Evolutionary conservation across 2,797 vertebrate species (phyloP).

Genomic region (Graptemys geographica): DNA sequence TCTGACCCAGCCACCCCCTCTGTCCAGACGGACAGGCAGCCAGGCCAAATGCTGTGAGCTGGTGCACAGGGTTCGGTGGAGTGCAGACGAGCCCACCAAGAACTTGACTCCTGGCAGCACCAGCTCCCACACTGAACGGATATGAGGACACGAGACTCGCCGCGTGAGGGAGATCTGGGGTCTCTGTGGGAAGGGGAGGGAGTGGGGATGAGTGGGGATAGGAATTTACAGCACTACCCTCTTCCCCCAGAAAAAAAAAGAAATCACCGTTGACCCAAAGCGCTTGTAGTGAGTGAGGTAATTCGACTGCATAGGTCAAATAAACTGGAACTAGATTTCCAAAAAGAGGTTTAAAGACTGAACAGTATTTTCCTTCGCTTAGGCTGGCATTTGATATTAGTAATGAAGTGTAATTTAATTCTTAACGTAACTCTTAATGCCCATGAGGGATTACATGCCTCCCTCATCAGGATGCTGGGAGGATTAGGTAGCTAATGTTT

Average conservation of each 20-base stretch:
- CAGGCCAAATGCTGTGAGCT: background rate
- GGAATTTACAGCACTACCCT: background rate
- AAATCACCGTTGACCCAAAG: background rate
- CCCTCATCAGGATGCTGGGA: slow-evolving; percentile 50
- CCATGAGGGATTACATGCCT: slow-evolving; percentile 65
- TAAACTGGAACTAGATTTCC: slow-evolving; percentile 25
- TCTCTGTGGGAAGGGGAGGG: background rate
- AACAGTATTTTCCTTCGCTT: slow-evolving; percentile 45
- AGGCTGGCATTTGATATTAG: slow-evolving; percentile 39
- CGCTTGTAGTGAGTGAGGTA: background rate
- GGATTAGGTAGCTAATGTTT: slow-evolving; percentile 54
- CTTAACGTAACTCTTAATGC: slow-evolving; percentile 50
- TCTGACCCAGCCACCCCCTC: background rate
- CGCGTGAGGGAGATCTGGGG: background rate
- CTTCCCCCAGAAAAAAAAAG: background rate
- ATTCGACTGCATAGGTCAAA: background rate
- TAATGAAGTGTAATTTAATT: slow-evolving; percentile 38
- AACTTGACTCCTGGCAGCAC: background rate
- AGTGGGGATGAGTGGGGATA: background rate
- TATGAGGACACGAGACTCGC: background rate
- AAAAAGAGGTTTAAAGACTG: slow-evolving; percentile 23
- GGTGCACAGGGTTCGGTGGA: background rate
- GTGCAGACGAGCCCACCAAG: background rate
- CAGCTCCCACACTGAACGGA: background rate
- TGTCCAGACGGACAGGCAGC: background rate